Evolutionary conservation across 2,888 invertebrate genomes (phyloP), one percentile per base, ranked within the genome.

Genomic region (Macrostomum cliftonense): DNA sequence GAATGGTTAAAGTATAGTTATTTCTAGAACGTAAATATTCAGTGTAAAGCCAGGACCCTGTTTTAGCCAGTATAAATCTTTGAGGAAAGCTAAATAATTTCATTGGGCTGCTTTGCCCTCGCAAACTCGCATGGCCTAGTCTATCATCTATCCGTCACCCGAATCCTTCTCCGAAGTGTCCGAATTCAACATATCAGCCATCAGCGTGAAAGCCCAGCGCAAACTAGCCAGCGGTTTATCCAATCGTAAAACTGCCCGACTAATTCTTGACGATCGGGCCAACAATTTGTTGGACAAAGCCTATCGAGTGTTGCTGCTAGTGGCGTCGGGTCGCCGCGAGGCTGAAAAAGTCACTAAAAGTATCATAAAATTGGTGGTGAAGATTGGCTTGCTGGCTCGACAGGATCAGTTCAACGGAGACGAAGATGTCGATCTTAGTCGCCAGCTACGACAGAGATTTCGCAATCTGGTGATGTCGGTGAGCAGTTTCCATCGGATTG

Each of bases 311-410:
- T 79, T 81, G 60, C 82, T 82, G 70, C 74, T 77, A 64, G 72
- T 79, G 77, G 77, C 78, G 39, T 77, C 77, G 45, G 79, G 79
- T 65, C 84, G 83, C 64, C 82, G 83, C 61, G 86, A 87, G 60
- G 86, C 91, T 0, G 91, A 93, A 69, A 89, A 89, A 72, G 73
- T 91, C 54, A 80, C 91, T 56, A 93, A 91, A 72, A 86, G 91
- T 70, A 83, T 91, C 57, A 89, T 93, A 63, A 93, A 93, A 73
- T 81, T 88, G 42, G 87, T 89, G 7, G 87, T 93, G 57, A 93
- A 93, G 75, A 77, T 91, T 55, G 77, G 77, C 43, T 75, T 79
- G 38, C 63, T 77, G 19, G 73, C 72, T 57, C 70, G 76, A 45
- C 86, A 88, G 68, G 79, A 81, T 49, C 81, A 85, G 68, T 81